Conservation (phyloP, 2,888 invertebrate genomes). For the Odiellus spinosus region DNA sequence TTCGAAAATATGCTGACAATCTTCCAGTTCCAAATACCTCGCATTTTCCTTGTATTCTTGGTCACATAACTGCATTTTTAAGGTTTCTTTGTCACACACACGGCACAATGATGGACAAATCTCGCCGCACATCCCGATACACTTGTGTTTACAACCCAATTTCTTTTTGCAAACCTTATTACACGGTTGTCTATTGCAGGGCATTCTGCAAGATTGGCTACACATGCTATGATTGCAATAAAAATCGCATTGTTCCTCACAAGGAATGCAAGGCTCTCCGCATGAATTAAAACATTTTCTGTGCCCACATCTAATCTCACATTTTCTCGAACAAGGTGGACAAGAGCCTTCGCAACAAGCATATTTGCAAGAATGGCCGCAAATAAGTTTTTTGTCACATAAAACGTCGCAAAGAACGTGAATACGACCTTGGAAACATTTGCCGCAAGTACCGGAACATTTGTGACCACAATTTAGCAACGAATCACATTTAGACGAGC, state of each 20-base stretch:
- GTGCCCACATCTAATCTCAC: constrained; percentile 27
- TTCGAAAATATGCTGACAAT: no score
- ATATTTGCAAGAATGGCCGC: constrained; percentile 30
- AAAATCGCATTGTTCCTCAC: constrained; percentile 29
- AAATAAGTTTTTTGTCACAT: constrained; percentile 28
- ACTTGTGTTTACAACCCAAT: constrained; percentile 41
- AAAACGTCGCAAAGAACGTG: constrained; percentile 26
- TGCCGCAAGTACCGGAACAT: constrained; percentile 28
- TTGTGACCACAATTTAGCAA: constrained; percentile 24
- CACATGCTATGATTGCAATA: constrained; percentile 26
- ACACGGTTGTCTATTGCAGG: constrained; percentile 29
- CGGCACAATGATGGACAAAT: constrained; percentile 45
- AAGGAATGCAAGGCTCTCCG: constrained; percentile 25
- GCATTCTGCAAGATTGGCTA: constrained; percentile 26
- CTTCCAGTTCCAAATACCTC: no score
- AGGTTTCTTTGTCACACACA: constrained; percentile 33
- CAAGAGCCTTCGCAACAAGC: constrained; percentile 27
- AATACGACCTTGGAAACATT: constrained; percentile 28
- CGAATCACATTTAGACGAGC: constrained; percentile 20
- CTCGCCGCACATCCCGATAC: constrained; percentile 56
- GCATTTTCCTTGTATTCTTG: no score
- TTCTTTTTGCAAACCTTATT: constrained; percentile 25
- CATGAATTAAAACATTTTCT: constrained; percentile 24
- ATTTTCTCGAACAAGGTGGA: constrained; percentile 27
- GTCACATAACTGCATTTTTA: not conserved